Conservation (phyloP, 2,113 vertebrate genomes). For the Vidua chalybeata region DNA sequence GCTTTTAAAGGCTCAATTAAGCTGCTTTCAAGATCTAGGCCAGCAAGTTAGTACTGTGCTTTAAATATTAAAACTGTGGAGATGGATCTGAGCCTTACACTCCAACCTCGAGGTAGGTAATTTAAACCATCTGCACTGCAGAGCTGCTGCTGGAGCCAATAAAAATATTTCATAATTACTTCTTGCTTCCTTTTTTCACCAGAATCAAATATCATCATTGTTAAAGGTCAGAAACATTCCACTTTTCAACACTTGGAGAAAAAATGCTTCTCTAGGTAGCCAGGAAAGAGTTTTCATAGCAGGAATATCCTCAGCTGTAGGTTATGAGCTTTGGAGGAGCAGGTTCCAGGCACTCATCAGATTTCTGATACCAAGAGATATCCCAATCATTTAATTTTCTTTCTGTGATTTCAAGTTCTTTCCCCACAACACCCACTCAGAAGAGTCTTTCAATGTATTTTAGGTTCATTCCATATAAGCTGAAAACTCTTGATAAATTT, state of each 20-base stretch:
- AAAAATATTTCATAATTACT: slow-evolving; percentile 56
- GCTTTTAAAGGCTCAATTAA: background rate
- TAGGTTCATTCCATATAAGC: background rate
- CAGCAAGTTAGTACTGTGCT: background rate
- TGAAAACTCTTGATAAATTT: background rate
- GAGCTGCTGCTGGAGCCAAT: slow-evolving; percentile 60
- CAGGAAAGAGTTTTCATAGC: slow-evolving; percentile 18
- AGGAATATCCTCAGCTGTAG: slow-evolving; percentile 41
- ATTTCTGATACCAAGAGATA: slow-evolving; percentile 9
- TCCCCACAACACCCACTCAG: background rate
- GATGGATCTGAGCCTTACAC: slow-evolving; percentile 1
- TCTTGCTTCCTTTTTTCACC: slow-evolving; percentile 62
- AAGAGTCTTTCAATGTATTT: background rate
- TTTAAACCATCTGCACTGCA: slow-evolving; percentile 50
- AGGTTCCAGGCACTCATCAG: slow-evolving; percentile 46
- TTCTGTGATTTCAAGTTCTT: slow-evolving; percentile 38
- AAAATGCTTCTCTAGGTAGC: background rate
- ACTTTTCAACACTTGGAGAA: slow-evolving; percentile 15
- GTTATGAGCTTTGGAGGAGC: slow-evolving; percentile 27
- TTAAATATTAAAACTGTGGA: background rate
- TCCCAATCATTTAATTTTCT: slow-evolving; percentile 30
- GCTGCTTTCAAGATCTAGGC: background rate
- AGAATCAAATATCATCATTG: slow-evolving; percentile 50
- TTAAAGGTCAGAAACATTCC: slow-evolving; percentile 54
- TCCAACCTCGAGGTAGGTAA: slow-evolving; percentile 15